phyloP scores from a whole-genome alignment of 2,888 invertebrate species.

The Labia minor region DNA sequence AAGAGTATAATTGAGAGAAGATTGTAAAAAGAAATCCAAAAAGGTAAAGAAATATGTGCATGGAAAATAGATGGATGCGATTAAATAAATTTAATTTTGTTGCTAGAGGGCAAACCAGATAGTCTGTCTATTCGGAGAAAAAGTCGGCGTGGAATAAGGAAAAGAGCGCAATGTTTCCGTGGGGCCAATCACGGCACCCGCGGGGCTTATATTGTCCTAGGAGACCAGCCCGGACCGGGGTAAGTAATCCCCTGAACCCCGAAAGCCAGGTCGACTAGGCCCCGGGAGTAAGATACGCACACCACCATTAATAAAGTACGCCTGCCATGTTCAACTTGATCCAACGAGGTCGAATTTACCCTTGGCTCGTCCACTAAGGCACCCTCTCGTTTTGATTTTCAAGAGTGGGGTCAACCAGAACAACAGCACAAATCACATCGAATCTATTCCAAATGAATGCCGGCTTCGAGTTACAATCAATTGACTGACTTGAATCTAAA shows the following conservation, averaged over 20 bases:
- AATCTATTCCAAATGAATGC: too few relatives aligned
- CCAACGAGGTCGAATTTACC: background rate
- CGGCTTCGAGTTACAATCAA: too few relatives aligned
- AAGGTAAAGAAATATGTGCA: background rate
- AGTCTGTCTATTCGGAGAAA: background rate
- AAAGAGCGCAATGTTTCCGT: background rate
- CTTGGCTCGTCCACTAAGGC: too few relatives aligned
- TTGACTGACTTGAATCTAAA: too few relatives aligned
- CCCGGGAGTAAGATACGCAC: too few relatives aligned
- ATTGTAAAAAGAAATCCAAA: too few relatives aligned
- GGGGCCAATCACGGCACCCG: background rate
- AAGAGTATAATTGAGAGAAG: too few relatives aligned
- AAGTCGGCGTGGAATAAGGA: background rate
- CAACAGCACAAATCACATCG: too few relatives aligned
- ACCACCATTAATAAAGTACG: background rate
- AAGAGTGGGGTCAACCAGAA: too few relatives aligned
- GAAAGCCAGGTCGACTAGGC: background rate
- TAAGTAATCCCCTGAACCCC: background rate
- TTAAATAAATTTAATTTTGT: background rate
- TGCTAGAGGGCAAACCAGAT: background rate
- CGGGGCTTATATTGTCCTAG: constrained; percentile 1
- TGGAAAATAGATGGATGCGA: background rate
- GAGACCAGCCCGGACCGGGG: background rate
- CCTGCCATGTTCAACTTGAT: background rate
- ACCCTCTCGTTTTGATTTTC: too few relatives aligned